Evolutionary conservation across 2,113 vertebrate genomes (phyloP).

Genomic region (Dipodomys ordii): DNA sequence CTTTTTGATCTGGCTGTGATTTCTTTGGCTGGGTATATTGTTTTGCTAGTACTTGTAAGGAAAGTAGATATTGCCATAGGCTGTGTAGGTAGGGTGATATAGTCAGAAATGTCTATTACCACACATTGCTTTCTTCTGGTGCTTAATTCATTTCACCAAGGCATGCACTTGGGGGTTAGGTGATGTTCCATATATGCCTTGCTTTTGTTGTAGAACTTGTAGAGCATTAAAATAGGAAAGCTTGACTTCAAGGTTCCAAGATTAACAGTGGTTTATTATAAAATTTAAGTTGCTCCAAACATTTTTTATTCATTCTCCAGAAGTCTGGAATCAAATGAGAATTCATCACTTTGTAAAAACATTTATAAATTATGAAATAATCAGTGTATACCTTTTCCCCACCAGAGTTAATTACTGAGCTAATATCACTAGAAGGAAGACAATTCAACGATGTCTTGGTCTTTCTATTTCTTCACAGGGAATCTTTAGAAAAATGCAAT

Average conservation of each 20-base stretch:
- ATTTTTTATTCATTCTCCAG: neutral
- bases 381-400: too few relatives aligned
- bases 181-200: neutral
- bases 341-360: neutral
- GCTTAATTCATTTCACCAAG: slow-evolving; percentile 1
- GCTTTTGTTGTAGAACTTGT: neutral
- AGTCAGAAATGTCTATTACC: neutral
- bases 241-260: neutral
- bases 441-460: neutral
- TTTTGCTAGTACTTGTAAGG: slow-evolving; percentile 26
- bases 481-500: slow-evolving; percentile 43
- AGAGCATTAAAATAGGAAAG: neutral
- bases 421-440: neutral
- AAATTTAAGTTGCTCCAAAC: neutral
- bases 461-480: slow-evolving; percentile 57
- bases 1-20: slow-evolving; percentile 16
- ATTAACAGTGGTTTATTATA: neutral
- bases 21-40: slow-evolving; percentile 35
- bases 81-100: neutral
- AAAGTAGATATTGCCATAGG: neutral
- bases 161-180: neutral
- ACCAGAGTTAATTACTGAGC: slow-evolving; percentile 47
- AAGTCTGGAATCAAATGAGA: neutral
- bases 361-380: slow-evolving; percentile 5
- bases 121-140: neutral